Percentiles rank a stretch among this genome's conserved stretches.
These are phyloP conservation scores for Sympetrum striolatum DNA, from an alignment of 2,888 invertebrate species.

Conservation along the genomic window DNA sequence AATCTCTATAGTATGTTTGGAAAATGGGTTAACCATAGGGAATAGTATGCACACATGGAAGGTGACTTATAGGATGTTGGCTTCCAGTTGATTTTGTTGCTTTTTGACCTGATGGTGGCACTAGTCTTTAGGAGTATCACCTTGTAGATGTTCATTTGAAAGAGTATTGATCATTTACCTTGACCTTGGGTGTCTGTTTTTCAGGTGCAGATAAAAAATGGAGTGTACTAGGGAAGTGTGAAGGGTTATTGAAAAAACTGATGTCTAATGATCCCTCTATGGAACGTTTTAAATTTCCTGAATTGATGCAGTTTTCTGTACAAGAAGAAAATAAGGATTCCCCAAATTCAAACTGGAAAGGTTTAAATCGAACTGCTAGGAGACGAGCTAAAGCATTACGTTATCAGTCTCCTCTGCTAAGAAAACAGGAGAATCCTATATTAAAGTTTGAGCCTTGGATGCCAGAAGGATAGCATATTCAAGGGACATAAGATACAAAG, in stretches of 20 bases:
- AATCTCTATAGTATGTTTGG: too few species aligned
- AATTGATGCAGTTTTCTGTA: not conserved
- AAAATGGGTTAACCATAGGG: too few species aligned
- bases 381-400: not conserved
- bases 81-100: too few species aligned
- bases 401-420: not conserved
- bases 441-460: conserved; percentile 9
- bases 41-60: too few species aligned
- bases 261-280: not conserved
- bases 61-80: too few species aligned
- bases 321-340: not conserved
- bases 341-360: not conserved
- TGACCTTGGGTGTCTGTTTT: not conserved
- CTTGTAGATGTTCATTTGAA: too few species aligned
- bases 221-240: not conserved
- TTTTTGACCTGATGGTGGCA: too few species aligned
- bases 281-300: conserved; percentile 4
- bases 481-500: not conserved
- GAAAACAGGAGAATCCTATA: not conserved
- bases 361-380: not conserved
- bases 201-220: not conserved
- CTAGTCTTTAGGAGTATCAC: too few species aligned
- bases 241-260: not conserved
- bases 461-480: not conserved
- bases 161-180: not conserved